Evolutionary conservation across 1,140 invertebrate species (phyloP).

Genomic region (Leptopilina boulardi): DNA sequence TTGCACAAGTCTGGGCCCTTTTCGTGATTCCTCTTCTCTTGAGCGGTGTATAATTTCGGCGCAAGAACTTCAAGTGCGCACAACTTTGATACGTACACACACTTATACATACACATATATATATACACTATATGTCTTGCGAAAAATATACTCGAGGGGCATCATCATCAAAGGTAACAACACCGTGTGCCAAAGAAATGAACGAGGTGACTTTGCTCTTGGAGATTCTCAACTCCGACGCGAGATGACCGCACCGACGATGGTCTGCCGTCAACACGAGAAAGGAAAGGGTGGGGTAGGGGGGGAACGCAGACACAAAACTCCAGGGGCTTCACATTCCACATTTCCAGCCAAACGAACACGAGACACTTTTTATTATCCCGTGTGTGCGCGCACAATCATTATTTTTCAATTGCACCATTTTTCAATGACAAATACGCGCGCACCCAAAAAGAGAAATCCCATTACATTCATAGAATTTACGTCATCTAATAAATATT

Average conservation of each 20-base stretch:
- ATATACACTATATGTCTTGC: neutral
- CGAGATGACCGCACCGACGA: slow-evolving; percentile 14
- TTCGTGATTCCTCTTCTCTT: slow-evolving; percentile 24
- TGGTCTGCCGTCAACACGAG: neutral
- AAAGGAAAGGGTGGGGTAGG: neutral
- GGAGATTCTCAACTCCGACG: slow-evolving; percentile 7
- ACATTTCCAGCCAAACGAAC: neutral
- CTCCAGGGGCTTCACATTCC: neutral
- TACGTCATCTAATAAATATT: neutral
- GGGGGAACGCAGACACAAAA: neutral
- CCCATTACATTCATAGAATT: neutral
- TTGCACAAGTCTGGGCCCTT: slow-evolving; percentile 22
- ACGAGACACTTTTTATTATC: slow-evolving; percentile 1
- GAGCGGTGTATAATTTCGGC: slow-evolving; percentile 29
- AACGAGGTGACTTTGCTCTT: neutral
- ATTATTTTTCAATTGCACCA: slow-evolving; percentile 24
- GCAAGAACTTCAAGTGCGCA: slow-evolving; percentile 24
- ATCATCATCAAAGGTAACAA: slow-evolving; percentile 6
- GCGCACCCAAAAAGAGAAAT: neutral
- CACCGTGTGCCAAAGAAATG: slow-evolving; percentile 9
- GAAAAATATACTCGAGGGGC: slow-evolving; percentile 17
- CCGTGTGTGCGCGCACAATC: neutral
- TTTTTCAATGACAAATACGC: slow-evolving; percentile 22
- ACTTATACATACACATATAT: too few species aligned
- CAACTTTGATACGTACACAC: neutral